Evolutionary conservation across 1,140 invertebrate genomes (phyloP), one percentile per base, ranked within the genome.

Genomic region (Rhyacophila brunnea): DNA sequence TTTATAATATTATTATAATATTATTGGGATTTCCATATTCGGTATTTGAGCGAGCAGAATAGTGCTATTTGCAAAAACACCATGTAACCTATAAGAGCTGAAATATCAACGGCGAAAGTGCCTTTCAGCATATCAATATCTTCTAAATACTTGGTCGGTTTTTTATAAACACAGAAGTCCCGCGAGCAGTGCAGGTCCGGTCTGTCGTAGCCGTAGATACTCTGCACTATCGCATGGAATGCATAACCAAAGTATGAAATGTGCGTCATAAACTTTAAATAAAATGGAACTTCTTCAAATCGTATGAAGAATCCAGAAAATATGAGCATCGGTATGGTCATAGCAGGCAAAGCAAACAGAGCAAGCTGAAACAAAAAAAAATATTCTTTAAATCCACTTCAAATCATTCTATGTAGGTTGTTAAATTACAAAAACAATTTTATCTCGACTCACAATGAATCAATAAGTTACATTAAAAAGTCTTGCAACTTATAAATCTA

Each of bases 291-390:
- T 54, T 92, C 91, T 10, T 81, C 75, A 67, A 93, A 83, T 45
- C 87, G 88, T 11, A 94, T 83, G 70, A 94, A 93, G 73, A 93
- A 95, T 35, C 92, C 92, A 0, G 87, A 86, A 69, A 90, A 93
- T 46, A 95, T 80, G 38, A 94, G 72, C 72, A 95, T 87, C n/a
- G 89, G 92, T 67, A 92, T 93, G 38, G 87, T 86, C 3, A 83
- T 80, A 1, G 90, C 84, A 23, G 92, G 91, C 45, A 92, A 89
- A 34, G 93, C 74, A 68, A 93, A 94, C 11, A 91, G 82, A 5
- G 89, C 90, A 48, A 87, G 71, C 88, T 93, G 77, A 58, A 75
- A 79, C 68, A 68, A 65, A 63, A 63, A 68, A 60, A 66, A 14
- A 14, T 35, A 11, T n/a, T n/a, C n/a, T n/a, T n/a, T n/a, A n/a